Evolutionary conservation across 1,140 invertebrate genomes (phyloP).

Genomic region (Apis mellifera): DNA sequence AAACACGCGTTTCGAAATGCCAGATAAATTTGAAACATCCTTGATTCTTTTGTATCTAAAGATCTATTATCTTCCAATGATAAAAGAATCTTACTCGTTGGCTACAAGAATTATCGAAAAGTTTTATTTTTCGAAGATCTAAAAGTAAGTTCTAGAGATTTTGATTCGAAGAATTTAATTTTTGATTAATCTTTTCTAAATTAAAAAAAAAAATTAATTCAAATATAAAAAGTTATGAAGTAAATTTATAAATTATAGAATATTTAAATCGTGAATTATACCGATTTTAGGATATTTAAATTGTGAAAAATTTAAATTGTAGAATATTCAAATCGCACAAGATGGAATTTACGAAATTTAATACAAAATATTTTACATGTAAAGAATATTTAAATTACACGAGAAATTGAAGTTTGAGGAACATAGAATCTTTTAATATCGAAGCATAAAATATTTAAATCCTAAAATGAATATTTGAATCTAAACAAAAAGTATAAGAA

Average conservation of each 20-base stretch:
- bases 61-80: not conserved
- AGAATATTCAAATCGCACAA: not conserved
- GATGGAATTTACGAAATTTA: too few species aligned
- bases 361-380: too few species aligned
- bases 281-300: not conserved
- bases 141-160: too few species aligned
- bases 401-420: not conserved
- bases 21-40: conserved; percentile 8
- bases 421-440: too few species aligned
- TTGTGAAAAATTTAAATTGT: not conserved
- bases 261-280: not conserved
- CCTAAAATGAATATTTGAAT: too few species aligned
- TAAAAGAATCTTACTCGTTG: too few species aligned
- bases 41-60: not conserved
- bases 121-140: too few species aligned
- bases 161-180: too few species aligned
- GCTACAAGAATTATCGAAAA: not conserved
- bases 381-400: not conserved
- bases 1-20: not conserved
- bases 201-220: too few species aligned
- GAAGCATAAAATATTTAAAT: not conserved
- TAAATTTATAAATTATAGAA: not conserved
- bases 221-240: too few species aligned
- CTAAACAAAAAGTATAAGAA: too few species aligned
- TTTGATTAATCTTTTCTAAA: too few species aligned